Evolutionary conservation across 1,140 invertebrate genomes (phyloP).

Genomic region (Orchestia grillus): DNA sequence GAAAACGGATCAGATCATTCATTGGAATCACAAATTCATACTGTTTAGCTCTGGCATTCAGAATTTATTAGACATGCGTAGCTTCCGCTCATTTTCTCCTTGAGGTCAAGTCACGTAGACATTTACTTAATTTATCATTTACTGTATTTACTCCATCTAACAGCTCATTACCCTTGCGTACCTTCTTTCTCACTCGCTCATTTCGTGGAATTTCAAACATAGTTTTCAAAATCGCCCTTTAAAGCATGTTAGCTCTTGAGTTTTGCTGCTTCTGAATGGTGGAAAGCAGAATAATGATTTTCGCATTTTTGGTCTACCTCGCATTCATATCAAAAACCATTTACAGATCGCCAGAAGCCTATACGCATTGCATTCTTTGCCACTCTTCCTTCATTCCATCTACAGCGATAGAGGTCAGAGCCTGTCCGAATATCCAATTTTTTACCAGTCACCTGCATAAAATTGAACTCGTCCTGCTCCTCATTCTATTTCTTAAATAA

Average conservation of each 20-base stretch:
- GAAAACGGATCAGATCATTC: not conserved
- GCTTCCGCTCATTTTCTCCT: not conserved
- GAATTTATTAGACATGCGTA: not conserved
- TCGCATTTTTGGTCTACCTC: no score
- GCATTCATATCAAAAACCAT: not conserved
- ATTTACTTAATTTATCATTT: no score
- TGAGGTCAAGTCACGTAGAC: not conserved
- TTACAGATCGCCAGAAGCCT: not conserved
- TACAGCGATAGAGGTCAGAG: no score
- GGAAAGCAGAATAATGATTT: no score
- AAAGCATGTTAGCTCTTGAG: not conserved
- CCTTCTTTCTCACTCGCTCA: not conserved
- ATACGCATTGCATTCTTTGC: not conserved
- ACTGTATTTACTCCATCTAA: not conserved
- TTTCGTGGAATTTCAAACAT: not conserved
- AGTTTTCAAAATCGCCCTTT: not conserved
- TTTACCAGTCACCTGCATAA: no score
- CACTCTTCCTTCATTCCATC: not conserved
- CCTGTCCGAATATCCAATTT: no score
- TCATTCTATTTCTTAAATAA: no score
- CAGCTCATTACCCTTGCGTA: not conserved
- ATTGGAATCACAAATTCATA: not conserved
- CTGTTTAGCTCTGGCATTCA: not conserved
- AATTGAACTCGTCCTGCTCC: no score
- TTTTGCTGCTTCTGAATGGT: no score